Base-by-base conservation (phyloP, 35 echinoderm and acorn worm genomes). In the Ophioderma brevispina region DNA sequence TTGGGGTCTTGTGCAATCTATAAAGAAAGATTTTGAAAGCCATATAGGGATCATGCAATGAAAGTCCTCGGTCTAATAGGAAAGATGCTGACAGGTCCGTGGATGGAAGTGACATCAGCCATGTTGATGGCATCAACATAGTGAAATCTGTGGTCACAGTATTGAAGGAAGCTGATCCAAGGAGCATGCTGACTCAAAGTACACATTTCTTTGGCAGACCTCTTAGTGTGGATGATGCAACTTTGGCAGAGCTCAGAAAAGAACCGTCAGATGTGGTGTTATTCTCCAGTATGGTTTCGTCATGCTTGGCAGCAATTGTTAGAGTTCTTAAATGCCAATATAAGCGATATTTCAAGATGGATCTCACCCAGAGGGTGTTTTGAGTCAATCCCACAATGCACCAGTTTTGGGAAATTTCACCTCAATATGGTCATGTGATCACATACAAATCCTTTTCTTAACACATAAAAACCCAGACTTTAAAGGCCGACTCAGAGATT, bases 81-180 rank as follows among this genome's bases (percentile, higher is more conserved):
- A 30, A 89, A 89, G 34, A 32, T 35, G 0, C 42, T 89, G 32
- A 89, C 87, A 50, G 87, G 87, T 13, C 87, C 86, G 64, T 88
- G 87, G 87, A 89, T 89, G 78, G 0, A 89, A 32, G 21, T 56
- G 14, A 80, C 38, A 52, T 25, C 13, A 17, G 35, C 36, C 87
- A 80, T 80, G 35, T 80, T 42, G 87, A 80, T 80, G 87, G 87
- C 28, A 89, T 89, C 3, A 13, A 33, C 28, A 50, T 89, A 41
- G 41, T 89, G 0, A 79, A 79, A 80, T 17, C 30, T 13, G 14
- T 80, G 1, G 3, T 89, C 0, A 0, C 30, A 0, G 3, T 75
- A 1, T 43, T 89, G 18, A 79, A 89, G 87, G 2, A 78, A 79
- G 37, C 39, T 32, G 70, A 13, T 32, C 84, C 86, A 18, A 36